Base-by-base conservation (phyloP, 2,797 vertebrate genomes). In the Megalops cyprinoides region DNA sequence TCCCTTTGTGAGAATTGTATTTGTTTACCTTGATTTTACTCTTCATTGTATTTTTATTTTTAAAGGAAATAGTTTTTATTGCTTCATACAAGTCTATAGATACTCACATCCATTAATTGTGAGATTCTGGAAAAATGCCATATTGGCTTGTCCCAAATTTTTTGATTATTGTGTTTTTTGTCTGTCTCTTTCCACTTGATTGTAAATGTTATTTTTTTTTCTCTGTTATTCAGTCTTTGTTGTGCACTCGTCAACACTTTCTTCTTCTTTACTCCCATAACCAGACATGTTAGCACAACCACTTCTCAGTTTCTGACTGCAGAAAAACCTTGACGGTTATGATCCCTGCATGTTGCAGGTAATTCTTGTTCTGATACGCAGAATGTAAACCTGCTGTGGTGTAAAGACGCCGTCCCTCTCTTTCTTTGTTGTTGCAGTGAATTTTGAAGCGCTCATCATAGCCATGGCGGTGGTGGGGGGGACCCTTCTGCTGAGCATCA, bases 371-470 rank as follows among this genome's bases (percentile, higher is more conserved):
- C 65, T 31, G n/a, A 9, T n/a, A 25, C 25, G 14, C 15, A 5
- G 62, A 67, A 67, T 31, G 6, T 10, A 39, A 4, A 20, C n/a
- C n/a, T n/a, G n/a, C 58, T 67, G 34, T 39, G 34, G 31, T 67
- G 14, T 67, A 62, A 65, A 65, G 1, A 9, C n/a, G 20, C 20
- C 42, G 31, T 42, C 44, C 4, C n/a, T 39, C 39, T 44, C 15
- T n/a, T n/a, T n/a, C n/a, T 62, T 51, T 73, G 88, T 53, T 90
- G 84, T 84, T 88, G 69, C 92, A 97, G 96, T 96, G 83, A 97
- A 95, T 89, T 96, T 97, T 85, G 96, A 98, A 76, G 95, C 91
- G 34, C 89, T 98, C 87, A 93, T 98, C 87, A 97, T 97, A 9
- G 79, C 93, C 39, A 85, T 97, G 83, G 94, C 90, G 0, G 94